Conservation (phyloP, 1,140 invertebrate genomes). For the Aethina tumida region DNA sequence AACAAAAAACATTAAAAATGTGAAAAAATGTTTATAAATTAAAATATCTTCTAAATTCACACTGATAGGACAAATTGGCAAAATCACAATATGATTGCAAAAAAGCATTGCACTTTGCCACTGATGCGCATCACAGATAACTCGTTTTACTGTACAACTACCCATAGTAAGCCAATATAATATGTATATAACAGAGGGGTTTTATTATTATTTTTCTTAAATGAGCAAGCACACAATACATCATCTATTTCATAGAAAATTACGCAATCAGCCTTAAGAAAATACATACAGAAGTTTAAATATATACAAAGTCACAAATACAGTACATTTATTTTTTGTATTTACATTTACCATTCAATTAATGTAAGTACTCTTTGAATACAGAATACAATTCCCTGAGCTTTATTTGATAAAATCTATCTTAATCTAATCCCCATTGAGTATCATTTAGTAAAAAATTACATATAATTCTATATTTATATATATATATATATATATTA, state of each 20-base stretch:
- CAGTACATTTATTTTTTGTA: slow-evolving; percentile 4
- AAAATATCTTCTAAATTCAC: slow-evolving; percentile 17
- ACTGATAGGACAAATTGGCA: slow-evolving; percentile 29
- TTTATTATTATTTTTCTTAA: too few species aligned
- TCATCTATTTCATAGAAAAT: slow-evolving; percentile 9
- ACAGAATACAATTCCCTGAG: slow-evolving; percentile 25
- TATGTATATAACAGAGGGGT: too few species aligned
- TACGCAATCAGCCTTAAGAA: slow-evolving; percentile 11
- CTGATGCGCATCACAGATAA: slow-evolving; percentile 33
- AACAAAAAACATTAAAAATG: slow-evolving; percentile 32
- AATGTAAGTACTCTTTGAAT: slow-evolving; percentile 11
- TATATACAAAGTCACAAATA: slow-evolving; percentile 8
- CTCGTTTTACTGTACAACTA: slow-evolving; percentile 19
- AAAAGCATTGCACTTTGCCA: slow-evolving; percentile 35
- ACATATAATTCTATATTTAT: too few species aligned
- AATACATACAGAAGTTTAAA: slow-evolving; percentile 5
- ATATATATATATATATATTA: too few species aligned
- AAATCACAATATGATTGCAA: slow-evolving; percentile 32
- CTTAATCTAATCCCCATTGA: slow-evolving; percentile 16
- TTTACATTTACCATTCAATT: too few species aligned
- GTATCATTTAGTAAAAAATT: slow-evolving; percentile 14
- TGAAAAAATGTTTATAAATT: slow-evolving; percentile 29
- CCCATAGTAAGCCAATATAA: slow-evolving; percentile 16
- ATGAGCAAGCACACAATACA: too few species aligned
- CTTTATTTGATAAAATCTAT: slow-evolving; percentile 21